A percentile compares a stretch with the other conserved stretches of the same genome.
Evolutionary conservation across 2,113 vertebrate genomes (phyloP).

Genomic region (Pterocles burchelli): DNA sequence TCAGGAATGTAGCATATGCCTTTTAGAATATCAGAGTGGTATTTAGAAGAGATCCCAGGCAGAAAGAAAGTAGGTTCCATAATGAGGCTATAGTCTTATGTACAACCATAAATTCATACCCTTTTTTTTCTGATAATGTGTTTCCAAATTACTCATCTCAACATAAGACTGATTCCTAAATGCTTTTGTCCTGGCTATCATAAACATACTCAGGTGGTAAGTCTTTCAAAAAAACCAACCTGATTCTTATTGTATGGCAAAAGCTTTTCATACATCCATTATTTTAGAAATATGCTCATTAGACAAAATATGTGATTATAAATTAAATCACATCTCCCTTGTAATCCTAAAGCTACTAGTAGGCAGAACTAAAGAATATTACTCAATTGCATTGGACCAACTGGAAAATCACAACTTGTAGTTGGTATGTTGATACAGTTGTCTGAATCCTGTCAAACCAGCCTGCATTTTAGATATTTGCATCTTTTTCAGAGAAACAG

Average conservation of each 20-base stretch:
- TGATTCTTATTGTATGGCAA: background rate
- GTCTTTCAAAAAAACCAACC: background rate
- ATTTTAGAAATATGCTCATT: background rate
- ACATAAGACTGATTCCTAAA: background rate
- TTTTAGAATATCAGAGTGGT: background rate
- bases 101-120: background rate
- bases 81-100: background rate
- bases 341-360: background rate
- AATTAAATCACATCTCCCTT: background rate
- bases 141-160: background rate
- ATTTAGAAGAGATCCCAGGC: background rate
- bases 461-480: background rate
- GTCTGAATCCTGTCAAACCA: background rate
- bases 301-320: background rate
- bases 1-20: background rate
- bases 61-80: background rate
- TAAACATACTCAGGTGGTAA: background rate
- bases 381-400: background rate
- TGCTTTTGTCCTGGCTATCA: background rate
- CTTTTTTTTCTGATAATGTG: background rate
- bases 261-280: background rate
- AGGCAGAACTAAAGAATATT: background rate
- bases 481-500: background rate
- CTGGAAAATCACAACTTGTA: background rate
- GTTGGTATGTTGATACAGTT: background rate